Evolutionary conservation across 2,888 invertebrate species (phyloP).

Genomic region (Andrena praecox): DNA sequence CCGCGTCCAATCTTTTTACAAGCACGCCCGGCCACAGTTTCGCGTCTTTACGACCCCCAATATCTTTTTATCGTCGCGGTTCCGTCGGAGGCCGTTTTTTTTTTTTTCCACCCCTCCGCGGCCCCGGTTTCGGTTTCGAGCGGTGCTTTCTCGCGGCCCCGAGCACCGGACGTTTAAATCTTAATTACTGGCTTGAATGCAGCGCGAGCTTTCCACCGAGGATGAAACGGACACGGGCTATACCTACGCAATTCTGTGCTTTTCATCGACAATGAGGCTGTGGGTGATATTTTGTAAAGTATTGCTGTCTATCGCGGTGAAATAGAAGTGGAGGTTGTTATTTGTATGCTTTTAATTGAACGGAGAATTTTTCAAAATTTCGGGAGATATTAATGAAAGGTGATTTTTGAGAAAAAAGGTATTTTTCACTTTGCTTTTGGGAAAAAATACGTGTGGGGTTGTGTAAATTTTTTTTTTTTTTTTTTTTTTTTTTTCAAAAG

Average conservation of each 20-base stretch:
- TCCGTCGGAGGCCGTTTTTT: background rate
- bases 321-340: too few species aligned
- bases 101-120: background rate
- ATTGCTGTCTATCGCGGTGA: too few species aligned
- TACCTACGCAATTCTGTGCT: background rate
- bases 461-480: too few species aligned
- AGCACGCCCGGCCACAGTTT: constrained; percentile 20
- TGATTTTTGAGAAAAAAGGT: too few species aligned
- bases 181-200: constrained; percentile 16
- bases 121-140: constrained; percentile 22
- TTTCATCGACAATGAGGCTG: background rate
- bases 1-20: constrained; percentile 52
- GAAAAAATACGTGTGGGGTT: too few species aligned
- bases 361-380: too few species aligned
- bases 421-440: too few species aligned
- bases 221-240: background rate
- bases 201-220: background rate
- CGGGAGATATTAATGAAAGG: too few species aligned
- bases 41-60: constrained; percentile 48
- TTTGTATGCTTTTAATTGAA: too few species aligned
- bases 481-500: too few species aligned
- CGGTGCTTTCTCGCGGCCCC: background rate
- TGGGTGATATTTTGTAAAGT: too few species aligned
- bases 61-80: constrained; percentile 53
- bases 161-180: background rate